Evolutionary conservation across 2,888 invertebrate species (phyloP), one percentile per base, ranked within the genome.

Genomic region (Dichetophora obliterata): DNA sequence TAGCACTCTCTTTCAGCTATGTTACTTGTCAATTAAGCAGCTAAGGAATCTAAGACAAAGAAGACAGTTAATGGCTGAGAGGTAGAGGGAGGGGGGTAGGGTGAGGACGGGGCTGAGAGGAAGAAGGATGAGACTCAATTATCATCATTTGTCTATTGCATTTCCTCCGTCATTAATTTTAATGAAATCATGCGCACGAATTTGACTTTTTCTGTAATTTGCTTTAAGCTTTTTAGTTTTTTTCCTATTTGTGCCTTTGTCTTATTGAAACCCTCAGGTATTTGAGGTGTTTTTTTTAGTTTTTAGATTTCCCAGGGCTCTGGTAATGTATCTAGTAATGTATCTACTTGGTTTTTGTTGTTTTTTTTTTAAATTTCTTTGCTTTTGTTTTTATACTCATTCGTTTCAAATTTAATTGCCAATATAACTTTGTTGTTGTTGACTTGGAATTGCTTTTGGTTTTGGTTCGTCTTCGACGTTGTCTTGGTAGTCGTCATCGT

Each of bases 391-490:
- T 11, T 22, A 8, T 48, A 11, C 24, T 6, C 22, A 59, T 74
- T 43, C 70, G 50, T 77, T 27, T 74, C 71, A 71, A 75, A 76
- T 76, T 78, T 78, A 78, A 78, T 78, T 78, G 78, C 76, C 75
- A 71, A 61, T 48, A 71, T 75, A 8, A 27, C 22, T 6, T 54
- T 54, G 71, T 52, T 31, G 54, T 68, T 22, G 54, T 52, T 31
- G 50, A 8, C 14, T n/a, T 50, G 27, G 43, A 16, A 19, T 52
- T 65, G 34, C 52, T 65, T 24, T 68, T 69, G 50, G 76, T 76
- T 79, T 77, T 76, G 66, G 78, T 78, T 72, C 75, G 76, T 78
- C 71, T 76, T 75, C 70, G 79, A 76, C 79, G 70, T 79, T 75
- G 77, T 77, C 19, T 34, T 34, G 19, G 34, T 70, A 52, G 75